phyloP scores from a whole-genome alignment of 2,113 vertebrate genomes.

The Dicerorhinus sumatrensis region DNA sequence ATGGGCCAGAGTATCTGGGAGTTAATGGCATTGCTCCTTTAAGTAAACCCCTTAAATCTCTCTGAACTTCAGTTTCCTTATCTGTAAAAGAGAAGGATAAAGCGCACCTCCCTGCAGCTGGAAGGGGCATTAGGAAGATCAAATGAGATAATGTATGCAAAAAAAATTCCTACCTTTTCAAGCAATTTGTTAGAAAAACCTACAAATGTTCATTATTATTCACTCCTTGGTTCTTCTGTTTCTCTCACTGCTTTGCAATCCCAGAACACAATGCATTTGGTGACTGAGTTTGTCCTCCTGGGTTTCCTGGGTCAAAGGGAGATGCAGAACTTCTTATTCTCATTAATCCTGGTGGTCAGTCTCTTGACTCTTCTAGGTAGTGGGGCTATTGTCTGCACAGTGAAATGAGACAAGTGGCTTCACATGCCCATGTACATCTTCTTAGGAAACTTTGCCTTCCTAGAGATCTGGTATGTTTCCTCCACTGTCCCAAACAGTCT shows the following conservation, averaged over 20 bases:
- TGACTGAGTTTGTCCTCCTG: constrained; percentile 76
- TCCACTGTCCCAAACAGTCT: constrained; percentile 77
- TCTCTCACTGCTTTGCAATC: constrained; percentile 53
- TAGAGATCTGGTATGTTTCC: constrained; percentile 77
- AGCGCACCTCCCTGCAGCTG: background rate
- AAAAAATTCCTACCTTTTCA: background rate
- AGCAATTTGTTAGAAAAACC: background rate
- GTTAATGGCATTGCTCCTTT: background rate
- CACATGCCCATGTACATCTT: constrained; percentile 79
- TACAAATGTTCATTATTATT: background rate
- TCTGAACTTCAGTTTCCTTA: background rate
- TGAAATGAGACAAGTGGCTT: constrained; percentile 70
- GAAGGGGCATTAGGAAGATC: background rate
- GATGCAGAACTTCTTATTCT: constrained; percentile 45
- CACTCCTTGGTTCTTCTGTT: background rate
- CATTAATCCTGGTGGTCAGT: constrained; percentile 60
- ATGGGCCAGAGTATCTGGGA: background rate
- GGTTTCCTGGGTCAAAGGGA: constrained; percentile 56
- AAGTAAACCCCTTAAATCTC: background rate
- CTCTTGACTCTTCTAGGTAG: constrained; percentile 73
- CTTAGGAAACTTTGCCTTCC: constrained; percentile 78
- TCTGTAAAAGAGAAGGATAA: background rate
- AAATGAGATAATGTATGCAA: background rate
- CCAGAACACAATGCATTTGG: constrained; percentile 38
- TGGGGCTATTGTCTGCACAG: constrained; percentile 61